A percentile compares a stretch with the other conserved stretches of the same genome.
Evolutionary conservation across 2,113 vertebrate species (phyloP).

Genomic region (Recurvirostra avosetta): DNA sequence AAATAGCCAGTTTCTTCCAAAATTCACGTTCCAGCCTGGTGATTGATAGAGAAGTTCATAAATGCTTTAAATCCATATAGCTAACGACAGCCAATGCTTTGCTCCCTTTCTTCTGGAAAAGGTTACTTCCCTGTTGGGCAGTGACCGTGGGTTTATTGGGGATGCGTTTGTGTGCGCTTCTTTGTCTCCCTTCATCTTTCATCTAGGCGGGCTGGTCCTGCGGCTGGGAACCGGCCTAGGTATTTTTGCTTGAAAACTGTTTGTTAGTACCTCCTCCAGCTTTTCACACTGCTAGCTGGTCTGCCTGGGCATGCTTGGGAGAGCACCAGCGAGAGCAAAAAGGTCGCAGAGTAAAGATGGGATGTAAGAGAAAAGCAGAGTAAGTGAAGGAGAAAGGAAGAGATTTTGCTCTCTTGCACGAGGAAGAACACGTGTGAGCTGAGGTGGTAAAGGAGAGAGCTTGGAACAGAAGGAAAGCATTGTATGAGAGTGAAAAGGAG

Average conservation of each 20-base stretch:
- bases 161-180: not conserved
- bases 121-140: not conserved
- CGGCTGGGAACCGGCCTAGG: not conserved
- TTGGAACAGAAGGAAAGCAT: fast-evolving
- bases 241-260: not conserved
- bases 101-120: not conserved
- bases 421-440: not conserved
- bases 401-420: not conserved
- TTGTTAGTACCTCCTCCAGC: not conserved
- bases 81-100: not conserved
- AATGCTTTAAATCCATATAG: not conserved
- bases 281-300: not conserved
- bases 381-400: not conserved
- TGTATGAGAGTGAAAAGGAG: not conserved
- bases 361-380: not conserved
- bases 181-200: not conserved
- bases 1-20: not conserved
- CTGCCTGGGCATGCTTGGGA: not conserved
- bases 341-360: not conserved
- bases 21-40: not conserved
- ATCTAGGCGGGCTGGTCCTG: not conserved
- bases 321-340: not conserved
- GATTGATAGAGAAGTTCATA: not conserved
- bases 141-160: not conserved
- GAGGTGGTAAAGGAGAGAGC: not conserved